Base-by-base conservation (phyloP, 2,113 vertebrate species). In the Corapipo altera region DNA sequence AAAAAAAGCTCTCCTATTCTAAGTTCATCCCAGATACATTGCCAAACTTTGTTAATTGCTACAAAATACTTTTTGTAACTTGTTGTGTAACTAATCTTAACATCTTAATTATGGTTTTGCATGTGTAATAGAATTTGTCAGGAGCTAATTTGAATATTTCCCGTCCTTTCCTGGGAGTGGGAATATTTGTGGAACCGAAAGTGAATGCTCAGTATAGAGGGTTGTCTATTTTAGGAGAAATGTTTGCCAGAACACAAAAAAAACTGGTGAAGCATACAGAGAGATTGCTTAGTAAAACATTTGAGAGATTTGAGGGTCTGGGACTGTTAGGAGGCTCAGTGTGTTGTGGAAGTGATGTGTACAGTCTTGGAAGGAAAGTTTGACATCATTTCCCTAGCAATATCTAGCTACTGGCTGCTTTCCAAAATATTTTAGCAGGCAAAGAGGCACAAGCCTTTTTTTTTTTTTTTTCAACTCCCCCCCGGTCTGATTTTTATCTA, bases 361-460 rank as follows among this genome's bases (percentile, higher is more conserved):
- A 17, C 37, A 11, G 37, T 41, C 69, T 88, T 86, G 0, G 41
- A 93, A 93, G 90, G 88, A 96, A 94, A 91, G 49, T 81, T 92
- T 94, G 92, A 96, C 96, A 81, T 91, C 24, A 94, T 94, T 90
- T 96, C 90, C 92, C 72, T 24, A 52, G 76, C 1, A 37, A 30
- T 93, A 55, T 61, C 76, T 65, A 21, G 32, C 51, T 49, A 4
- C 65, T 91, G 93, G 90, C 76, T 85, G 85, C 65, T 91, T 78
- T 86, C 73, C 83, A 85, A 78, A 73, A 71, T 52, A 37, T 51
- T 92, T 81, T n/a, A 85, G 77, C 49, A 82, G 52, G 44, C 73
- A 80, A 67, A 79, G 61, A 76, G 8, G 49, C 43, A 15, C 23
- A 69, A 85, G 13, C 8, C 1, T 30, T 65, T 74, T 27, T 69